Percentiles rank a stretch among this genome's conserved stretches.
phyloP scores from a whole-genome alignment of 2,888 invertebrate species.

The Apomyelois bistriatella region DNA sequence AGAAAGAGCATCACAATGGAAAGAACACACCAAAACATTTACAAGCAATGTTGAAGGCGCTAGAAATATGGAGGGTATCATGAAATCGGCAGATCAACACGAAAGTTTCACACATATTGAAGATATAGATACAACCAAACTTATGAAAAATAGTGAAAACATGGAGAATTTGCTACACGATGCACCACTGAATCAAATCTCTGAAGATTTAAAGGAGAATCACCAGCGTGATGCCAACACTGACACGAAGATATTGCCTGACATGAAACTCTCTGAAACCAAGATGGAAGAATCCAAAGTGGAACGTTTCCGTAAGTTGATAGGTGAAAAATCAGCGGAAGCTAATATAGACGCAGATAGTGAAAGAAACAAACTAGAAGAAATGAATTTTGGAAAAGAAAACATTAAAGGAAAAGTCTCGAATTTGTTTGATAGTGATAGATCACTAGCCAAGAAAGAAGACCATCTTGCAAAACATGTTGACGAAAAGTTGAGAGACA shows the following conservation, averaged over 20 bases:
- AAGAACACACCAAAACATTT: constrained; percentile 51
- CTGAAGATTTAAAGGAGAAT: not conserved
- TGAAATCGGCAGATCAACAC: constrained; percentile 32
- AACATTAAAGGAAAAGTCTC: not conserved
- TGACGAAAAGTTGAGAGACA: not conserved
- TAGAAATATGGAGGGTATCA: constrained; percentile 59
- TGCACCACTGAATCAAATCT: not conserved
- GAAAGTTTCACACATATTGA: constrained; percentile 16
- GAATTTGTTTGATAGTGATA: not conserved
- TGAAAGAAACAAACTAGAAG: not conserved
- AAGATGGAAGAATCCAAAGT: constrained; percentile 1
- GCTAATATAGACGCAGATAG: not conserved
- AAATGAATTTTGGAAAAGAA: not conserved
- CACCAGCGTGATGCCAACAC: not conserved
- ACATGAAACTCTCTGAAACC: constrained; percentile 7
- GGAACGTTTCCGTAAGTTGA: not conserved
- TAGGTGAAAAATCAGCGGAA: constrained; percentile 10
- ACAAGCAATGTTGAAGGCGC: constrained; percentile 53
- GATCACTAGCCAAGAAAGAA: not conserved
- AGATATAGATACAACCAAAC: constrained; percentile 15
- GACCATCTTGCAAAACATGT: not conserved
- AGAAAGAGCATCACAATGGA: constrained; percentile 58
- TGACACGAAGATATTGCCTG: not conserved
- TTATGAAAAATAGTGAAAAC: constrained; percentile 13
- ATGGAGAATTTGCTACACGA: not conserved